Evolutionary conservation across 2,113 vertebrate species (phyloP).

Genomic region (Pelobates fuscus): DNA sequence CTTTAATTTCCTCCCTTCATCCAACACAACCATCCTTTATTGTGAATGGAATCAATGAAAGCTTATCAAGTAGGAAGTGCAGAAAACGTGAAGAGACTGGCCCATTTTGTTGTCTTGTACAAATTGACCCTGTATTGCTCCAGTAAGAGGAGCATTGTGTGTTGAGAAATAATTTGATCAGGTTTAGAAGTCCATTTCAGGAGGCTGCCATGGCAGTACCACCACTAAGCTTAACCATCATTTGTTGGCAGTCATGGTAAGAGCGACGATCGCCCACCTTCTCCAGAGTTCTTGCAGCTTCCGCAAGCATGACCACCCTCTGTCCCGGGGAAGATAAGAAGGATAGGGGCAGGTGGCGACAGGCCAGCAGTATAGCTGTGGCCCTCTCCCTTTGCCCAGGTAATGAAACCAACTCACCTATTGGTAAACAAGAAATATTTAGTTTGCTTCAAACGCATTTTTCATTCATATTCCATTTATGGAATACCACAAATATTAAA

Average conservation of each 20-base stretch:
- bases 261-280: slow-evolving; percentile 92
- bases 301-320: slow-evolving; percentile 86
- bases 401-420: slow-evolving; percentile 77
- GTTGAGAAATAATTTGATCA: too few relatives aligned
- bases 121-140: too few relatives aligned
- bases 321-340: slow-evolving; percentile 90
- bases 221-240: slow-evolving; percentile 88
- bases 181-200: slow-evolving; percentile 55
- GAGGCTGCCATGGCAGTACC: slow-evolving; percentile 91
- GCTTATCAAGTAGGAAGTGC: too few relatives aligned
- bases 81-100: too few relatives aligned
- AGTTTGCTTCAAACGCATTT: background rate
- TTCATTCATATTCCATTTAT: too few relatives aligned
- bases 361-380: slow-evolving; percentile 91
- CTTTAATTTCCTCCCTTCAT: too few relatives aligned
- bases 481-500: too few relatives aligned
- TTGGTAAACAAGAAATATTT: background rate
- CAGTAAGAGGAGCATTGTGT: too few relatives aligned
- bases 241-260: slow-evolving; percentile 92
- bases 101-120: too few relatives aligned
- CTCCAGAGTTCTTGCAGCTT: slow-evolving; percentile 94
- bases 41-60: too few relatives aligned
- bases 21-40: too few relatives aligned
- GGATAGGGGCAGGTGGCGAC: slow-evolving; percentile 91
- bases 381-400: slow-evolving; percentile 90